phyloP scores from a whole-genome alignment of 1,140 invertebrate species.

The Aphidius ervi region DNA sequence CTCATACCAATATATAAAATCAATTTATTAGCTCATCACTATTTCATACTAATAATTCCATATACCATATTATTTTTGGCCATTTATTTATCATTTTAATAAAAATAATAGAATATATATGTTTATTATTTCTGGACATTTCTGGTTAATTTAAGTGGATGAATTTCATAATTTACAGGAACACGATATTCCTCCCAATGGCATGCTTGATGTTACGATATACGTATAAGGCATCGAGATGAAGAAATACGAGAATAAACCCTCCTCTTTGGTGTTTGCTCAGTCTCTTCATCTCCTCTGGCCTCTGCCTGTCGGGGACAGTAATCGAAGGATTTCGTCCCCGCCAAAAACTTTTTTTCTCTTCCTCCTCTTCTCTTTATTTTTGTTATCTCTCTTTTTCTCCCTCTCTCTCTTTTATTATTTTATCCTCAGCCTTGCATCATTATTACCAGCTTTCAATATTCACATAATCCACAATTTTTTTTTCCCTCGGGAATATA shows the following conservation, averaged over 20 bases:
- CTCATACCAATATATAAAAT: too few relatives aligned
- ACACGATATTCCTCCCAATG: constrained; percentile 32
- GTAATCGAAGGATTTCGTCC: constrained; percentile 20
- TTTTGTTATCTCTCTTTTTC: neutral
- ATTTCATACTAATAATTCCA: too few relatives aligned
- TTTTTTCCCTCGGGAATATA: too few relatives aligned
- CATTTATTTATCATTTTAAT: too few relatives aligned
- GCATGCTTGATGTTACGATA: constrained; percentile 35
- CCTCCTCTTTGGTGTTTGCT: constrained; percentile 28
- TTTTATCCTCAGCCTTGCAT: too few relatives aligned
- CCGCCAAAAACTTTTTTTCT: neutral
- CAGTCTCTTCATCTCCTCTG: constrained; percentile 28
- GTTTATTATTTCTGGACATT: too few relatives aligned
- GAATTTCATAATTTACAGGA: constrained; percentile 25
- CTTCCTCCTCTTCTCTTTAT: constrained; percentile 14
- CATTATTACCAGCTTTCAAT: too few relatives aligned
- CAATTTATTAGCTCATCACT: too few relatives aligned
- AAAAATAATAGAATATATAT: too few relatives aligned
- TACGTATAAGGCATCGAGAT: constrained; percentile 28
- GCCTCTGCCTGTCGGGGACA: constrained; percentile 23
- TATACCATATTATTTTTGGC: too few relatives aligned
- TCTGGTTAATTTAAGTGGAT: too few relatives aligned
- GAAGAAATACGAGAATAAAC: constrained; percentile 30
- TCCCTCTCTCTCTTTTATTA: neutral
- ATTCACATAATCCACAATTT: too few relatives aligned